Percentiles rank a stretch among this genome's conserved stretches.
Conservation (phyloP, 2,888 invertebrate genomes). For the Chouioia cunea region DNA sequence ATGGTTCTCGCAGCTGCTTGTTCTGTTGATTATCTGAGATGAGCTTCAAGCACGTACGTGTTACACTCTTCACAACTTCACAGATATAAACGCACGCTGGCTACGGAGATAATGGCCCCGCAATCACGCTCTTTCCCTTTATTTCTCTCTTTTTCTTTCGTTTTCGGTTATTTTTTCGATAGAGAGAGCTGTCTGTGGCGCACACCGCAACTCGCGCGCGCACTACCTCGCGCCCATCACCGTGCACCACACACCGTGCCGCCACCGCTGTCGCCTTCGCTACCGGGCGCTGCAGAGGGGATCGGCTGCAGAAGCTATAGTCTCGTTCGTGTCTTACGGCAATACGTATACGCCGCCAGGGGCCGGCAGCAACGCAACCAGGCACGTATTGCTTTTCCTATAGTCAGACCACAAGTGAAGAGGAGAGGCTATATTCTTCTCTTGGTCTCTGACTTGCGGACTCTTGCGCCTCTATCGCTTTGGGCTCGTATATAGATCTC, state of each 20-base stretch:
- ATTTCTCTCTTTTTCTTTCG: background rate
- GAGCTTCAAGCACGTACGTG: too few species aligned
- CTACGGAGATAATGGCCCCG: background rate
- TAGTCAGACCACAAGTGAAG: too few species aligned
- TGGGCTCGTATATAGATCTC: background rate
- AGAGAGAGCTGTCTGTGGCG: background rate
- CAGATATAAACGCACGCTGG: background rate
- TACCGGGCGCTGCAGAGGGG: slow-evolving; percentile 18
- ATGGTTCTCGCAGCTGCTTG: too few species aligned
- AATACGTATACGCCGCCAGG: slow-evolving; percentile 28
- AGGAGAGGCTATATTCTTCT: too few species aligned
- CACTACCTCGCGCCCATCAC: background rate
- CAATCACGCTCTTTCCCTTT: background rate
- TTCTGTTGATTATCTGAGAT: too few species aligned
- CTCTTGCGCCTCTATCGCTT: too few species aligned
- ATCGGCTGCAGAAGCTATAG: slow-evolving; percentile 9
- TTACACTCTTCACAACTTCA: too few species aligned
- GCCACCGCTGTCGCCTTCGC: background rate
- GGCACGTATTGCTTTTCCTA: background rate
- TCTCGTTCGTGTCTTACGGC: background rate
- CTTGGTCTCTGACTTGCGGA: too few species aligned
- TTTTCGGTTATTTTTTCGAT: background rate
- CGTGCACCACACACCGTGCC: background rate
- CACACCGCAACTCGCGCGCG: background rate
- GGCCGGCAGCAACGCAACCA: slow-evolving; percentile 9